Evolutionary conservation across 2,888 invertebrate genomes (phyloP), one percentile per base, ranked within the genome.

Genomic region (Acanthococcus lagerstroemiae): DNA sequence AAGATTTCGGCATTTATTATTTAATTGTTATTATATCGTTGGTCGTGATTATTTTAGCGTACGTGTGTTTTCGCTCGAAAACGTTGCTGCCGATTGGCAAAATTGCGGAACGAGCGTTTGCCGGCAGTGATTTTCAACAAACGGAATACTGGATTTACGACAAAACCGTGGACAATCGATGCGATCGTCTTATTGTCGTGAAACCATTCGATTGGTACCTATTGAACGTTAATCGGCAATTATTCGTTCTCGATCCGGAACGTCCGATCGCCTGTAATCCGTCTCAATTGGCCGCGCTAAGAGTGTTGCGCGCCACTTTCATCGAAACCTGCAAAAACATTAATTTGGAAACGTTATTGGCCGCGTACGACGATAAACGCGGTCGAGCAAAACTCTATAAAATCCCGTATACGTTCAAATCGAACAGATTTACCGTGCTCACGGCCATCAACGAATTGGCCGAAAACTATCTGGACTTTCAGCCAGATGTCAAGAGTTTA

Each of bases 71-170:
- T n/a, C n/a, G n/a, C n/a, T n/a, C n/a, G n/a, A n/a, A n/a, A n/a
- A n/a, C n/a, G n/a, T n/a, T n/a, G n/a, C n/a, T n/a, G n/a, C n/a
- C n/a, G n/a, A n/a, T n/a, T n/a, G n/a, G n/a, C n/a, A n/a, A n/a
- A n/a, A n/a, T n/a, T n/a, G 45, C n/a, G 9, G 3, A 52, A 9
- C 4, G 4, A 4, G 52, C 52, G 4, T 24, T 22, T 22, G 52
- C 15, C 4, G 19, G 22, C 4, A 52, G 6, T 21, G 9, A 52
- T 52, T 4, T 52, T 12, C 4, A 52, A 15, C 52, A 4, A 3
- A 52, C 52, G 21, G 52, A 52, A 21, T 52, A 52, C 9, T 52
- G 52, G 52, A 52, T 52, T 22, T 52, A 52, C 52, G 52, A 52
- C 24, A 4, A 15, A 52, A 15, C 17, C 15, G 9, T 4, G 21